Conservation (phyloP, 2,888 invertebrate genomes). For the Xanthorhoe designata region DNA sequence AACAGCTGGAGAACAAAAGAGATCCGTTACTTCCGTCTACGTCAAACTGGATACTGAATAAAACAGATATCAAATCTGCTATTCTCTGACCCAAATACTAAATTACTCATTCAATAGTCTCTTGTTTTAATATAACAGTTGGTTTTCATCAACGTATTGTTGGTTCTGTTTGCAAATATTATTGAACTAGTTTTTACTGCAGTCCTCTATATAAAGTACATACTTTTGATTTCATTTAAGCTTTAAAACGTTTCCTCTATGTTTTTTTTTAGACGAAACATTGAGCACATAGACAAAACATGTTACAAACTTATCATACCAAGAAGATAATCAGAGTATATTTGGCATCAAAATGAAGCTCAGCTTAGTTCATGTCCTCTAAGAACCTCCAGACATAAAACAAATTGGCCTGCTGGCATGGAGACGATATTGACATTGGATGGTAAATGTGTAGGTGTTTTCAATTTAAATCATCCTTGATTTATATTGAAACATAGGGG, state of each 20-base stretch:
- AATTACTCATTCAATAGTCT: constrained; percentile 48
- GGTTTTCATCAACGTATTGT: constrained; percentile 12
- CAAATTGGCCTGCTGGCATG: constrained; percentile 15
- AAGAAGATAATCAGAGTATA: background rate
- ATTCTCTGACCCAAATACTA: constrained; percentile 56
- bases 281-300: no score
- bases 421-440: constrained; percentile 20
- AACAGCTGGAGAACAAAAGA: constrained; percentile 60
- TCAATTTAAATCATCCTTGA: constrained; percentile 29
- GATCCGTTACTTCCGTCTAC: constrained; percentile 67
- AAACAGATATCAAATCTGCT: constrained; percentile 53
- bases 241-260: no score
- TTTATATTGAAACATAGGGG: constrained; percentile 31
- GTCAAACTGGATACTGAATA: constrained; percentile 60
- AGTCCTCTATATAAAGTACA: background rate
- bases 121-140: constrained; percentile 34
- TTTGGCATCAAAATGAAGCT: constrained; percentile 3
- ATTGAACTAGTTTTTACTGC: background rate
- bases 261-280: no score
- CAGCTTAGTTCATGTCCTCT: constrained; percentile 19
- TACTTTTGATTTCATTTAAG: background rate
- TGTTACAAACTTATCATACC: no score
- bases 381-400: constrained; percentile 24
- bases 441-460: constrained; percentile 23
- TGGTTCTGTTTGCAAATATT: constrained; percentile 5